phyloP scores from a whole-genome alignment of 1,140 invertebrate genomes.

The Fragariocoptes setiger region DNA sequence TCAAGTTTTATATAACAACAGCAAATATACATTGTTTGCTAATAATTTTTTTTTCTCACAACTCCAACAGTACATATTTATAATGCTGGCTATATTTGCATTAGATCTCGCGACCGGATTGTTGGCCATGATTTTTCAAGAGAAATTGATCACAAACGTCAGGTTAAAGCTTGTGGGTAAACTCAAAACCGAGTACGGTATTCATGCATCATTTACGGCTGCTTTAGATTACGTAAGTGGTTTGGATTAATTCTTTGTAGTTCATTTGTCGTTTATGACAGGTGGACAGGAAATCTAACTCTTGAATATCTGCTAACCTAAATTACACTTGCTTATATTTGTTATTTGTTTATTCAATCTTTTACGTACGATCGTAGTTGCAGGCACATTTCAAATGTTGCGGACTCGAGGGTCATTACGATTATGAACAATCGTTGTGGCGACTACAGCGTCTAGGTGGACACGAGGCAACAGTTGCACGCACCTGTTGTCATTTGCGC shows the following conservation, averaged over 20 bases:
- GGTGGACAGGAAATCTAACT: too few relatives aligned
- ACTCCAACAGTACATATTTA: neutral
- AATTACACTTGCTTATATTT: too few relatives aligned
- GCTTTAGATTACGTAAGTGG: neutral
- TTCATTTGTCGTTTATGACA: too few relatives aligned
- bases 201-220: neutral
- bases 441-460: slow-evolving; percentile 1
- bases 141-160: neutral
- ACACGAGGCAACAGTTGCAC: slow-evolving; percentile 23
- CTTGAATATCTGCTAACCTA: too few relatives aligned
- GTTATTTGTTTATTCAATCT: too few relatives aligned
- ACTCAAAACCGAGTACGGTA: neutral
- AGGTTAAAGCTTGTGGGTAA: neutral
- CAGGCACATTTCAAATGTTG: slow-evolving; percentile 41
- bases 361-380: too few relatives aligned
- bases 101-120: neutral
- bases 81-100: neutral
- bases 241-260: too few relatives aligned
- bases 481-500: slow-evolving; percentile 37
- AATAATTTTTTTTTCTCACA: too few relatives aligned
- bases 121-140: neutral
- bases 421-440: slow-evolving; percentile 51
- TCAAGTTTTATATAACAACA: too few relatives aligned
- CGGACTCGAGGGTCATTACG: slow-evolving; percentile 36
- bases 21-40: too few relatives aligned